Evolutionary conservation across 2,797 vertebrate species (phyloP), one percentile per base, ranked within the genome.

Genomic region (Menidia menidia): DNA sequence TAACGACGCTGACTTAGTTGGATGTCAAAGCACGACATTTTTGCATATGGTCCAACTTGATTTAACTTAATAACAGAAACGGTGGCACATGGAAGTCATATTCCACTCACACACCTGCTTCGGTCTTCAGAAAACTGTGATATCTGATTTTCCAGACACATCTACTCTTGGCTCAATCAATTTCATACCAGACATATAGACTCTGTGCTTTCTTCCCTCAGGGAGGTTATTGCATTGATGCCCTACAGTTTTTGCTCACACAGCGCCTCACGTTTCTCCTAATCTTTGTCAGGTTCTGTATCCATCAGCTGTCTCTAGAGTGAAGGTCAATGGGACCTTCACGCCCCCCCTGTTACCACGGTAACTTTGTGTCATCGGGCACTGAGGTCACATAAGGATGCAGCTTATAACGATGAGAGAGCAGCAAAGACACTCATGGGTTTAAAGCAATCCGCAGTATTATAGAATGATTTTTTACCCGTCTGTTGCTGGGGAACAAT

Each of bases 301-400:
- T 78, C 74, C 62, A 64, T 84, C 77, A 82, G 41, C 62, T 1
- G 41, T 75, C 75, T 86, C 69, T 61, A 8, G 35, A 58, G 55
- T 62, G 71, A 76, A 91, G 82, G 82, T 88, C 81, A 83, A 32
- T 0, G 16, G 78, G 82, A 85, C 83, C 83, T 84, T 84, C 68
- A 39, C 75, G 61, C 66, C 51, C 71, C 74, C 63, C 61, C 67
- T 5, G 25, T 43, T n/a, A n/a, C 31, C 52, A 45, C 9, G 6
- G n/a, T 62, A 30, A n/a, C 66, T 78, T 31, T 35, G 41, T 77
- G 32, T 15, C 39, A 25, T 25, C 25, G 2, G 25, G 25, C 25
- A 25, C 25, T 1, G 25, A 25, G 25, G 25, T 64, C 15, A 47
- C 64, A 73, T 11, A 11, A 39, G 75, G 67, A 2, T 41, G 43